These are phyloP conservation scores for Microplitis deprimator DNA, from an alignment of 2,888 invertebrate genomes.

Conservation along the genomic window DNA sequence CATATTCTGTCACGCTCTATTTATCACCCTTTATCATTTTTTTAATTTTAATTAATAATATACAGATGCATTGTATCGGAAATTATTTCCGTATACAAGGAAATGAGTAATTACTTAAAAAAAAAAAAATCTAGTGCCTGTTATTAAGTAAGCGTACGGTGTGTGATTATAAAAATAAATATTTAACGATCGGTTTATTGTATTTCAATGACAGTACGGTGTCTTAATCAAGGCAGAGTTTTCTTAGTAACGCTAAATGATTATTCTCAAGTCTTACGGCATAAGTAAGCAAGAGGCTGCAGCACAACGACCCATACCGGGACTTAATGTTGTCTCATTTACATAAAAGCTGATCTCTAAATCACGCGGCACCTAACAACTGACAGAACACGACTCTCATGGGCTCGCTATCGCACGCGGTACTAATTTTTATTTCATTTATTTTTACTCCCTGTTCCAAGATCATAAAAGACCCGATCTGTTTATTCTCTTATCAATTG, in stretches of 20 bases:
- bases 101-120: not conserved
- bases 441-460: not conserved
- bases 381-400: constrained; percentile 25
- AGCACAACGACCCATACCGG: constrained; percentile 22
- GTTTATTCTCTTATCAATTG: constrained; percentile 7
- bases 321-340: constrained; percentile 31
- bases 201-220: not conserved
- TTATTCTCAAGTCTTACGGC: not conserved
- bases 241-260: not conserved
- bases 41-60: not conserved
- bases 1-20: constrained; percentile 26
- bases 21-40: constrained; percentile 13
- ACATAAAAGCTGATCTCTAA: constrained; percentile 44
- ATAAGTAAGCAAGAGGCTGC: constrained; percentile 2
- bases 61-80: not conserved
- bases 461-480: constrained; percentile 2
- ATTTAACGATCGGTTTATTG: not conserved
- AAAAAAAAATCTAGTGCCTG: too few relatives aligned
- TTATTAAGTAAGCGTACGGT: too few relatives aligned
- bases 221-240: constrained; percentile 2
- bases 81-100: not conserved
- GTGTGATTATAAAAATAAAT: not conserved
- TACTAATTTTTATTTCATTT: constrained; percentile 22
- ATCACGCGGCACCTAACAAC: constrained; percentile 40
- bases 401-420: constrained; percentile 28